Evolutionary conservation across 2,888 invertebrate genomes (phyloP).

Genomic region (Auanema freiburgensis): DNA sequence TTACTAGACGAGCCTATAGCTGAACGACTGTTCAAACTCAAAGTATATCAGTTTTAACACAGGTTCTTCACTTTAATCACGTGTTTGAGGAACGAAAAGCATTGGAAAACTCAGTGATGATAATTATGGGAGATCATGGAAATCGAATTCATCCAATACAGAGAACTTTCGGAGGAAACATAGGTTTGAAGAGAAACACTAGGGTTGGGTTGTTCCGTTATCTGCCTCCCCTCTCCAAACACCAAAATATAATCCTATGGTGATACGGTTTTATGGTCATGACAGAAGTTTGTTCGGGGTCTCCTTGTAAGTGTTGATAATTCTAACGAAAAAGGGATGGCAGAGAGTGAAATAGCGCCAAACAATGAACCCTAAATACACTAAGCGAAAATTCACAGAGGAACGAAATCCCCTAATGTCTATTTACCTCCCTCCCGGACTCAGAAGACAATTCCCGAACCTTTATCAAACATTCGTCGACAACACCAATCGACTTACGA

Average conservation of each 20-base stretch:
- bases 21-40: constrained; percentile 24
- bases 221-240: not conserved
- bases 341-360: no score
- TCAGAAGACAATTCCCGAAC: constrained; percentile 23
- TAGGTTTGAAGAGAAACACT: constrained; percentile 25
- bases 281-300: no score
- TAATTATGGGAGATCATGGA: constrained; percentile 46
- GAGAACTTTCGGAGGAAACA: constrained; percentile 36
- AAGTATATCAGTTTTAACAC: constrained; percentile 10
- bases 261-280: no score
- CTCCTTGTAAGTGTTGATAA: no score
- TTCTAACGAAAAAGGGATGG: no score
- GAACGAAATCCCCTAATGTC: constrained; percentile 38
- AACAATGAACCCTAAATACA: no score
- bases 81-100: constrained; percentile 23
- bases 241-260: no score
- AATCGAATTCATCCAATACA: constrained; percentile 35
- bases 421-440: constrained; percentile 26
- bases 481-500: constrained; percentile 32
- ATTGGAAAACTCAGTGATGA: constrained; percentile 39
- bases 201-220: no score
- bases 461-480: constrained; percentile 19
- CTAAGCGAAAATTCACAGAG: no score
- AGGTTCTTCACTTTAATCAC: not conserved
- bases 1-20: constrained; percentile 26